These are phyloP conservation scores for Bergia puertoricense DNA, from an alignment of 92 coral and sea anemone species.

Conservation along the genomic window DNA sequence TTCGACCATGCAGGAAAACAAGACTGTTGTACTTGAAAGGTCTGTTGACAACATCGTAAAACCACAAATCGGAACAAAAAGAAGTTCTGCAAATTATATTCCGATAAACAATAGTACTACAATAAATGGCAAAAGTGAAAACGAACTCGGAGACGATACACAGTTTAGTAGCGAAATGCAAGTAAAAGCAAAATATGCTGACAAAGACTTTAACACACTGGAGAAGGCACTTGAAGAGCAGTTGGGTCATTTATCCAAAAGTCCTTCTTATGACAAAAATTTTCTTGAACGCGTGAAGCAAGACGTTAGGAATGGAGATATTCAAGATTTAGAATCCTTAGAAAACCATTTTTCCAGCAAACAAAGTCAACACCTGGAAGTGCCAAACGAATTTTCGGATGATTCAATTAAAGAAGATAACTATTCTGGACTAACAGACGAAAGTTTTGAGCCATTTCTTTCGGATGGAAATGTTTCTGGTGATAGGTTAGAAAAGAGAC, in stretches of 20 bases:
- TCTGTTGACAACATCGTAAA: background rate
- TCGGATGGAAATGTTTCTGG: background rate
- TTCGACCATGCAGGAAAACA: background rate
- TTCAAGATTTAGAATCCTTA: slow-evolving; percentile 62
- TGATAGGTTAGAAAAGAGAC: slow-evolving; percentile 12
- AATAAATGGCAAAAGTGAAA: background rate
- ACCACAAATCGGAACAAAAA: background rate
- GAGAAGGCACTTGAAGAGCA: slow-evolving; percentile 43
- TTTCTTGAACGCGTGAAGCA: slow-evolving; percentile 68
- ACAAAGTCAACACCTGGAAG: slow-evolving; percentile 40
- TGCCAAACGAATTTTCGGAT: background rate
- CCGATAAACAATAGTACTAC: background rate
- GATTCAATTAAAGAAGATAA: slow-evolving; percentile 1
- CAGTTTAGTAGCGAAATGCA: background rate
- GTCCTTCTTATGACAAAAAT: slow-evolving; percentile 26
- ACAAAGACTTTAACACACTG: slow-evolving; percentile 22
- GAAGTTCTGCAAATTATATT: background rate
- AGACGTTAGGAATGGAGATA: slow-evolving; percentile 64
- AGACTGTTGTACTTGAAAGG: background rate
- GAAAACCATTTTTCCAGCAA: slow-evolving; percentile 56
- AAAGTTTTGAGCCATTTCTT: background rate
- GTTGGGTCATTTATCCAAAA: slow-evolving; percentile 44
- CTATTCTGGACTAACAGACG: background rate
- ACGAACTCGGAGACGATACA: background rate
- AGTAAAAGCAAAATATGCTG: slow-evolving; percentile 20